These are phyloP conservation scores for Rattus rattus DNA, from an alignment of 2,113 vertebrate species.

Conservation along the genomic window DNA sequence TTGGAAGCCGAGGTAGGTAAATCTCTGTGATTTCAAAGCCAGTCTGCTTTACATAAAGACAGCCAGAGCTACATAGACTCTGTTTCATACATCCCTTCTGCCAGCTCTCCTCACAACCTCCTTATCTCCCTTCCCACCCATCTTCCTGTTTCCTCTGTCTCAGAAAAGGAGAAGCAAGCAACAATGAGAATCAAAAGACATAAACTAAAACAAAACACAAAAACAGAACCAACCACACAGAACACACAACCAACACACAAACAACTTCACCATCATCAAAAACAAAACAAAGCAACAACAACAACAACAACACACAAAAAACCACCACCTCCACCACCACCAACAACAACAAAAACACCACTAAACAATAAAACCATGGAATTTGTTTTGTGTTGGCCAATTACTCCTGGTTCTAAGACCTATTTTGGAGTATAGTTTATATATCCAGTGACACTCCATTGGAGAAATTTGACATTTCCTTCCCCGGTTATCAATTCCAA, in stretches of 20 bases:
- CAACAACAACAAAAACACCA: no score
- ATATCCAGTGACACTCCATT: background rate
- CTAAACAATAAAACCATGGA: background rate
- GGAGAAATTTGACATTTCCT: background rate
- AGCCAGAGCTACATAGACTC: background rate
- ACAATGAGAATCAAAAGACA: background rate
- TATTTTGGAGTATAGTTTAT: background rate
- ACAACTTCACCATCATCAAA: background rate
- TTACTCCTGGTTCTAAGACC: background rate
- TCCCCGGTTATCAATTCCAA: background rate
- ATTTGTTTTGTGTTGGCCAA: background rate
- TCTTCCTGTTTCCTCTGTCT: background rate
- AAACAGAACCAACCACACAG: background rate
- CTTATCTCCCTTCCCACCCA: background rate
- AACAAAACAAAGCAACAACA: background rate
- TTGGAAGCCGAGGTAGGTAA: no score
- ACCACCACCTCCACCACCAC: no score
- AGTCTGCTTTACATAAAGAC: background rate
- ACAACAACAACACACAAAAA: background rate
- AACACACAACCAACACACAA: background rate
- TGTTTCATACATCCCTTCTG: fast-evolving
- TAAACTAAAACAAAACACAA: background rate
- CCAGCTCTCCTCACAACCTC: background rate
- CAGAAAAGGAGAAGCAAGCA: background rate
- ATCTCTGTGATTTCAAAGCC: background rate